A percentile compares a stretch with the other conserved stretches of the same genome.
phyloP scores from a whole-genome alignment of 2,888 invertebrate species.

The Pilophorus perplexus region DNA sequence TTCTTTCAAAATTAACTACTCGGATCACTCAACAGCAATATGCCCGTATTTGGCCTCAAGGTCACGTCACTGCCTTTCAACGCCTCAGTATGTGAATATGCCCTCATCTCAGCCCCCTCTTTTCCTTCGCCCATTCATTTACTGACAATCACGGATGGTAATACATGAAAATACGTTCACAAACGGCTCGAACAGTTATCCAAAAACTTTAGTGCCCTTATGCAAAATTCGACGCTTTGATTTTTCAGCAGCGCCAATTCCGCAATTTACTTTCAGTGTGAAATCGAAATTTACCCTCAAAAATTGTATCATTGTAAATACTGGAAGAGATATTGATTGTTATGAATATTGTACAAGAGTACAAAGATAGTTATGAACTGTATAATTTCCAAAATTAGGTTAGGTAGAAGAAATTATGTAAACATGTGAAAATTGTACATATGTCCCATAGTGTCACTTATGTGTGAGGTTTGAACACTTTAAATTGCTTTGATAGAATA shows the following conservation, averaged over 20 bases:
- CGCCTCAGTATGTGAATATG: too few relatives aligned
- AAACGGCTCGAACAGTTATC: too few relatives aligned
- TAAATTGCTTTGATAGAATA: slow-evolving; percentile 38
- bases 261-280: slow-evolving; percentile 1
- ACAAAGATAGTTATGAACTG: slow-evolving; percentile 38
- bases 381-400: slow-evolving; percentile 27
- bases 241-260: too few relatives aligned
- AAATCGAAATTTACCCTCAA: slow-evolving; percentile 17
- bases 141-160: slow-evolving; percentile 29
- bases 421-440: slow-evolving; percentile 38
- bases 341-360: slow-evolving; percentile 39
- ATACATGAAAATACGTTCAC: too few relatives aligned
- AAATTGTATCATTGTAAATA: slow-evolving; percentile 27
- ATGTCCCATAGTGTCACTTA: slow-evolving; percentile 36
- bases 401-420: slow-evolving; percentile 37
- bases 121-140: slow-evolving; percentile 13
- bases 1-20: too few relatives aligned
- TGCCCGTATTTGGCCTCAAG: too few relatives aligned
- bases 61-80: too few relatives aligned
- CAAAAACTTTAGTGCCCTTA: too few relatives aligned
- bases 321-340: slow-evolving; percentile 37
- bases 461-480: slow-evolving; percentile 31
- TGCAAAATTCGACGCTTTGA: too few relatives aligned
- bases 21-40: too few relatives aligned
- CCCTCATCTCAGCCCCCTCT: too few relatives aligned